A percentile compares a stretch with the other conserved stretches of the same genome.
Conservation (phyloP, 2,888 invertebrate genomes). For the Cheilosia scutellata region DNA sequence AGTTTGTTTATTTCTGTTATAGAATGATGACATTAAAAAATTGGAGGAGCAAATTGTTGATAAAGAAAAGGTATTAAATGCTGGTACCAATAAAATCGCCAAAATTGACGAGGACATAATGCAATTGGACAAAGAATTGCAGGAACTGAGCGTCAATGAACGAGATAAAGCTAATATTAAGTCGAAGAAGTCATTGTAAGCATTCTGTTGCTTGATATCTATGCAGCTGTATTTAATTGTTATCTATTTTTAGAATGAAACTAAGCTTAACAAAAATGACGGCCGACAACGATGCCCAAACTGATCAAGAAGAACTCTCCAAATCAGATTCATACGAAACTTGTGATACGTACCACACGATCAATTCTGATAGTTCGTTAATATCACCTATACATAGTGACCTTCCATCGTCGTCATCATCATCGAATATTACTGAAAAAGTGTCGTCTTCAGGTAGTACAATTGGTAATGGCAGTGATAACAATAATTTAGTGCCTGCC, state of each 20-base stretch:
- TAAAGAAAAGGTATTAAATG: constrained; percentile 85
- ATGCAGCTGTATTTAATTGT: background rate
- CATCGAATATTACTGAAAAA: constrained; percentile 72
- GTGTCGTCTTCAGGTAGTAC: constrained; percentile 77
- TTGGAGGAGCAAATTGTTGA: constrained; percentile 88
- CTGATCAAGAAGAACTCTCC: constrained; percentile 80
- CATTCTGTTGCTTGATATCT: constrained; percentile 42
- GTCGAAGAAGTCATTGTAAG: constrained; percentile 85
- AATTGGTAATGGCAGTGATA: constrained; percentile 58
- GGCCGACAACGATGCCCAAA: constrained; percentile 84
- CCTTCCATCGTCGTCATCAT: constrained; percentile 68
- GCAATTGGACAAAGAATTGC: constrained; percentile 87
- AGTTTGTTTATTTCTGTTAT: constrained; percentile 17
- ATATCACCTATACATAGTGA: constrained; percentile 80
- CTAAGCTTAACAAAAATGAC: constrained; percentile 87
- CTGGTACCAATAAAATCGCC: constrained; percentile 88
- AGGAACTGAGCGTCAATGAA: constrained; percentile 81
- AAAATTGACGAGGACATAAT: constrained; percentile 89
- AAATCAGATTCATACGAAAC: constrained; percentile 83
- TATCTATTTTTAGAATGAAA: constrained; percentile 86
- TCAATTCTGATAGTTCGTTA: constrained; percentile 86
- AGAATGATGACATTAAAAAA: constrained; percentile 90
- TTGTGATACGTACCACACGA: constrained; percentile 91
- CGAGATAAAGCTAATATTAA: constrained; percentile 76
- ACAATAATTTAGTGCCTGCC: constrained; percentile 75